Conservation (phyloP, 2,113 vertebrate species). For the Euleptes europaea region DNA sequence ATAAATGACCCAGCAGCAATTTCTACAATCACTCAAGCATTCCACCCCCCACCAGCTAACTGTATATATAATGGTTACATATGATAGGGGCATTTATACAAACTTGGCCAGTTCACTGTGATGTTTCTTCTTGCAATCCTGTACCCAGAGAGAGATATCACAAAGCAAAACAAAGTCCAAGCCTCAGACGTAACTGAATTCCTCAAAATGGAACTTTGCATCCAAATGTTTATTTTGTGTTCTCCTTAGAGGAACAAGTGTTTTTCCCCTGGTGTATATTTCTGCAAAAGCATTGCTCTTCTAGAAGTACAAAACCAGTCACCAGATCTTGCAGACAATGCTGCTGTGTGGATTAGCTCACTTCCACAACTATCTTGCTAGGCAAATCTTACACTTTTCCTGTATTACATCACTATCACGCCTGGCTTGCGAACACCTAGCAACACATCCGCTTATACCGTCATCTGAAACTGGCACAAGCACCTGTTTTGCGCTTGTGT, state of each 20-base stretch:
- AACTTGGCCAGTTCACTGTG: too few species aligned
- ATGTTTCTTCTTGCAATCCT: too few species aligned
- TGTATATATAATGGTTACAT: too few species aligned
- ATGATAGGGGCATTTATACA: too few species aligned
- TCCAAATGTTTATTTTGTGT: not conserved
- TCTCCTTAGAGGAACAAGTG: too few species aligned
- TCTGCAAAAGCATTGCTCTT: not conserved
- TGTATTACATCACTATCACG: not conserved
- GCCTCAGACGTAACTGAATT: not conserved
- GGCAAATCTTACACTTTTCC: too few species aligned
- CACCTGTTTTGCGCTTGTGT: not conserved
- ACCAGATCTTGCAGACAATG: not conserved
- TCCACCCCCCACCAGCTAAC: too few species aligned
- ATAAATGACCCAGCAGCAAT: too few species aligned
- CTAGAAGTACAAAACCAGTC: not conserved
- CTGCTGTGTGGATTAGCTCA: not conserved
- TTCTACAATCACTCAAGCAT: too few species aligned
- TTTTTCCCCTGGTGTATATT: too few species aligned
- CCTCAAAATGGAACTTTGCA: not conserved
- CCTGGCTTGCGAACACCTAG: not conserved
- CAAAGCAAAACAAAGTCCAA: not conserved
- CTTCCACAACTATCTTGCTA: not conserved
- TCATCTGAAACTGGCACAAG: not conserved
- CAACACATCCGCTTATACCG: too few species aligned
- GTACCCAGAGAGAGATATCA: too few species aligned